Evolutionary conservation across 37 sponge, comb jelly and placozoan species (phyloP).

Genomic region (Agelas oroides): DNA sequence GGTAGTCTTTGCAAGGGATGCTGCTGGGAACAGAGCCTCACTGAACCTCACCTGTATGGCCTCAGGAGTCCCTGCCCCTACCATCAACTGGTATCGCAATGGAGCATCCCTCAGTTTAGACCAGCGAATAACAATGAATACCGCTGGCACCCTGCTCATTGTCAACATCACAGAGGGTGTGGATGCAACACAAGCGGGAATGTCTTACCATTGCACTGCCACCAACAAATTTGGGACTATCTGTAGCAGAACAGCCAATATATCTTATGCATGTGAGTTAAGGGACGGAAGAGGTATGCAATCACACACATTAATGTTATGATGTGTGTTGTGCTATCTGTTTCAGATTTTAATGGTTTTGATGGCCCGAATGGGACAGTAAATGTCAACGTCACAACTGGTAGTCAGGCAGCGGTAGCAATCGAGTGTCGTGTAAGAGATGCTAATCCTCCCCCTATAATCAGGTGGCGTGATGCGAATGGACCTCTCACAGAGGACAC

Average conservation of each 20-base stretch:
- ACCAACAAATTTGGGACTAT: constrained; percentile 55
- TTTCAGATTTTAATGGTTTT: constrained; percentile 53
- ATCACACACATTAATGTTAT: not conserved
- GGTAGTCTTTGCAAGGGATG: constrained; percentile 3
- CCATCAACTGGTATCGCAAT: constrained; percentile 43
- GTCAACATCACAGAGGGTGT: constrained; percentile 29
- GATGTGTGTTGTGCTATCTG: not conserved
- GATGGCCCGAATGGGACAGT: no score
- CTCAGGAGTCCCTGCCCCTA: constrained; percentile 50
- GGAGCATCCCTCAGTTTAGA: not conserved
- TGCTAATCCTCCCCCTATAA: constrained; percentile 27
- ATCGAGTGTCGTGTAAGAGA: constrained; percentile 30
- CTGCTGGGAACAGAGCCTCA: not conserved
- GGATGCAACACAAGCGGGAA: constrained; percentile 38
- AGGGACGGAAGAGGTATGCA: not conserved
- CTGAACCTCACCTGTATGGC: constrained; percentile 46
- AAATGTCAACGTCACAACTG: not conserved
- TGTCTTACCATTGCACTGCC: constrained; percentile 60
- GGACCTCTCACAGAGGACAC: not conserved
- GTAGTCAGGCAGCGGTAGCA: not conserved
- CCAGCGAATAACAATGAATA: not conserved
- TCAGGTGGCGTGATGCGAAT: constrained; percentile 12
- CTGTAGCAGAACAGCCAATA: constrained; percentile 48
- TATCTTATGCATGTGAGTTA: constrained; percentile 45
- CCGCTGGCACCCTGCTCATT: not conserved